These are phyloP conservation scores for Bombus vancouverensis DNA, from an alignment of 1,140 invertebrate genomes.

Conservation along the genomic window DNA sequence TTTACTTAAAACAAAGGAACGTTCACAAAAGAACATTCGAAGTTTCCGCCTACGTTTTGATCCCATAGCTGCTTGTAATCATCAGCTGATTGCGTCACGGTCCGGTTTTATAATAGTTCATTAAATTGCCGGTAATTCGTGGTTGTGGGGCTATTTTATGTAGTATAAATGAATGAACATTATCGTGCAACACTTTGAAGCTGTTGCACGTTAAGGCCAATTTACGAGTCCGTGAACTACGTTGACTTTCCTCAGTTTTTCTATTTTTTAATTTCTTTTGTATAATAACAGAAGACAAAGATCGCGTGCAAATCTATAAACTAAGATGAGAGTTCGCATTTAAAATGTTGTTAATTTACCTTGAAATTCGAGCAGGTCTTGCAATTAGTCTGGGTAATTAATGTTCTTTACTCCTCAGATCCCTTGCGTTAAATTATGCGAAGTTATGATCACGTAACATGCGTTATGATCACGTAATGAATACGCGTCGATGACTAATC, in stretches of 20 bases:
- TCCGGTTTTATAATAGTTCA: conserved; percentile 49
- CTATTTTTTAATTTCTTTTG: background rate
- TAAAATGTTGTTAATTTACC: background rate
- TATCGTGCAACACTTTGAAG: conserved; percentile 36
- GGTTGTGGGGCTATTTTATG: conserved; percentile 50
- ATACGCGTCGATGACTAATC: background rate
- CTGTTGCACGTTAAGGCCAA: conserved; percentile 11
- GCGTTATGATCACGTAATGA: conserved; percentile 13
- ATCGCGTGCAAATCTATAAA: too few relatives aligned
- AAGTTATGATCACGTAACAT: background rate
- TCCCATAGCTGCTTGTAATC: conserved; percentile 39
- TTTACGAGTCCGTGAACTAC: conserved; percentile 1
- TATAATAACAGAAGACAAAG: background rate
- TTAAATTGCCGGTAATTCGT: conserved; percentile 56
- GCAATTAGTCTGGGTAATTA: background rate
- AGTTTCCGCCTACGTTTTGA: conserved; percentile 36
- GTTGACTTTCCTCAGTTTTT: background rate
- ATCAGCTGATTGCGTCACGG: conserved; percentile 50
- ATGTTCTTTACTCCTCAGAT: background rate
- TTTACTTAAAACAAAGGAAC: background rate
- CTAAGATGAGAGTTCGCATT: background rate
- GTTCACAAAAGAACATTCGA: background rate
- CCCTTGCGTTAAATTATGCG: background rate
- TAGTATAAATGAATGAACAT: conserved; percentile 51
- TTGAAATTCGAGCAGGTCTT: background rate